These are phyloP conservation scores for Holothuria glaberrima DNA, from an alignment of 35 echinoderm and acorn worm species.

Conservation along the genomic window DNA sequence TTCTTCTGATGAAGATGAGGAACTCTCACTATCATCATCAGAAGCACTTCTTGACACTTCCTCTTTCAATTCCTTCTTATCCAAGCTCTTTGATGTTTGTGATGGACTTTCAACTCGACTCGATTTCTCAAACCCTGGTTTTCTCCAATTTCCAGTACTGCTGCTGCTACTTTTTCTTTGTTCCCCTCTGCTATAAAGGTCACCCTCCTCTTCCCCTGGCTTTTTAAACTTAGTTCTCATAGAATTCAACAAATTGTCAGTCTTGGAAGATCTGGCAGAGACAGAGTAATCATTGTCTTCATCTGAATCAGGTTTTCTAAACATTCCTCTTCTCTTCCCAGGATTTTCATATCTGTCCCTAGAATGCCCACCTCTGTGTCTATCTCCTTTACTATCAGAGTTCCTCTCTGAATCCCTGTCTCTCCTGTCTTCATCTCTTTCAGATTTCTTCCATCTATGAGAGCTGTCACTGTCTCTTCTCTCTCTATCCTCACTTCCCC, in stretches of 20 bases:
- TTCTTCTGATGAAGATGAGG: conserved; percentile 71
- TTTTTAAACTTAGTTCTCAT: conserved; percentile 70
- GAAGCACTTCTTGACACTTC: not conserved
- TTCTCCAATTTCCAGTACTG: conserved; percentile 56
- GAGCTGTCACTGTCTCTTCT: conserved; percentile 58
- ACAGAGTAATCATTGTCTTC: not conserved
- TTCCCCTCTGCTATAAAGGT: not conserved
- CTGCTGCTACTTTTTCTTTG: not conserved
- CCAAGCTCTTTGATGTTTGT: not conserved
- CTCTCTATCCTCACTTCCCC: conserved; percentile 30
- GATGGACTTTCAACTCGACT: conserved; percentile 24
- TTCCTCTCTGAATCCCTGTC: conserved; percentile 34
- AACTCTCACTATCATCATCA: not conserved
- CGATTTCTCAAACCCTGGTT: conserved; percentile 23
- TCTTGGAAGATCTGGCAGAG: not conserved
- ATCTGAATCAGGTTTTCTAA: conserved; percentile 74
- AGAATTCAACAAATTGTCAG: not conserved
- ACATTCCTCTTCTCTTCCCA: conserved; percentile 36
- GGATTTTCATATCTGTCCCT: not conserved
- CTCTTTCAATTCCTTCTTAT: not conserved
- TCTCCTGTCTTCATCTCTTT: conserved; percentile 42
- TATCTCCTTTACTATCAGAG: conserved; percentile 17
- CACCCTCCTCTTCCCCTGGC: conserved; percentile 69
- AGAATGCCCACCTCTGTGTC: conserved; percentile 12
- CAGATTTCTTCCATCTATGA: conserved; percentile 7